Conservation (phyloP, 35 echinoderm and acorn worm genomes). For the Patiria miniata region DNA sequence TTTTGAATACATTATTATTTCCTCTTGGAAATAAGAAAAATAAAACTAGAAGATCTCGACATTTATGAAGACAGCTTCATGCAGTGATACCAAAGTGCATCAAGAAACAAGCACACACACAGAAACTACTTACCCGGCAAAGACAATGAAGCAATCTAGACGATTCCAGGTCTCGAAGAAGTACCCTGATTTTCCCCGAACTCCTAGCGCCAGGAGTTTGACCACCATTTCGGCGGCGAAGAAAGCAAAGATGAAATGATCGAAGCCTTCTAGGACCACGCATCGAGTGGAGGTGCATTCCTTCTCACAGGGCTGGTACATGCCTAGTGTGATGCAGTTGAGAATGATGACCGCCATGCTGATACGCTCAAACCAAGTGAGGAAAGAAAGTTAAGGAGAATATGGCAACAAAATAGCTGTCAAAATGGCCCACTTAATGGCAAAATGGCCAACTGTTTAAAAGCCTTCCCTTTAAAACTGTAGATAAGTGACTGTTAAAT, state of each 20-base stretch:
- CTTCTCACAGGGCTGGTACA: slow-evolving; percentile 90
- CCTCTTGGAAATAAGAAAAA: not conserved
- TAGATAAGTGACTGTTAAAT: too few species aligned
- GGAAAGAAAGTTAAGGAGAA: slow-evolving; percentile 85
- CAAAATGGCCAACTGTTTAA: too few species aligned
- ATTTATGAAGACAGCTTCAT: too few species aligned
- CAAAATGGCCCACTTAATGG: too few species aligned
- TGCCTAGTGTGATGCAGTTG: slow-evolving; percentile 95
- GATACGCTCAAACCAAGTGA: slow-evolving; percentile 98
- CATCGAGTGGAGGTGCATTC: slow-evolving; percentile 71
- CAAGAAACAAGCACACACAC: not conserved
- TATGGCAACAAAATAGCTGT: not conserved
- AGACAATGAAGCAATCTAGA: slow-evolving; percentile 93
- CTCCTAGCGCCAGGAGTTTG: slow-evolving; percentile 90
- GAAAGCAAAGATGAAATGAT: slow-evolving; percentile 99
- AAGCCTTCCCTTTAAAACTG: too few species aligned
- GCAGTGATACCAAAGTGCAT: too few species aligned
- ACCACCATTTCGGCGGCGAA: slow-evolving; percentile 92
- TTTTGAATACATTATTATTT: too few species aligned
- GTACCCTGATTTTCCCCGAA: slow-evolving; percentile 81
- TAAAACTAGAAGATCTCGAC: not conserved
- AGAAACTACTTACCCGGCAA: slow-evolving; percentile 87
- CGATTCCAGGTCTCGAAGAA: slow-evolving; percentile 94
- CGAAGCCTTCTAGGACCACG: slow-evolving; percentile 83
- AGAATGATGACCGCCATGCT: slow-evolving; percentile 96